A percentile compares a stretch with the other conserved stretches of the same genome.
Conservation (phyloP, 2,888 invertebrate species). For the Hypolimnas misippus region DNA sequence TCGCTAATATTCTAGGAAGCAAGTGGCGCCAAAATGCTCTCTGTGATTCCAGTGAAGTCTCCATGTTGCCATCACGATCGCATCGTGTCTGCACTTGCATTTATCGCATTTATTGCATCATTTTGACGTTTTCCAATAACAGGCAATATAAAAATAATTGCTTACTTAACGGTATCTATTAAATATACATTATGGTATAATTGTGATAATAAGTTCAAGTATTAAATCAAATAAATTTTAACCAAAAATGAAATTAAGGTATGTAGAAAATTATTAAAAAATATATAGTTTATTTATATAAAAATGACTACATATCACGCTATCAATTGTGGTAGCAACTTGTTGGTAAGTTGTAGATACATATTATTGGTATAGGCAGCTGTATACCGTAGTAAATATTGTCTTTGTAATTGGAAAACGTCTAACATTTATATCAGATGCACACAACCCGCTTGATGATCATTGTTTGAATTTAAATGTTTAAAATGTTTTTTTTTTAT, state of each 20-base stretch:
- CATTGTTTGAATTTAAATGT: neutral
- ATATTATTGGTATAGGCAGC: neutral
- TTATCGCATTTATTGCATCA: too few relatives aligned
- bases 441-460: neutral
- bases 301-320: neutral
- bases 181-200: too few relatives aligned
- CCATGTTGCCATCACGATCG: slow-evolving; percentile 47
- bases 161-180: neutral
- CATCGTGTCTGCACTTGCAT: slow-evolving; percentile 37
- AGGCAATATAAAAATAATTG: too few relatives aligned
- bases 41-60: slow-evolving; percentile 72
- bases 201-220: too few relatives aligned
- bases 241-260: too few relatives aligned
- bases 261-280: too few relatives aligned
- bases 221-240: too few relatives aligned
- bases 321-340: too few relatives aligned
- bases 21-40: slow-evolving; percentile 73
- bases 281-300: too few relatives aligned
- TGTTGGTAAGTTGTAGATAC: neutral
- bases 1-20: slow-evolving; percentile 77
- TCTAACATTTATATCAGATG: slow-evolving; percentile 16
- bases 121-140: slow-evolving; percentile 25
- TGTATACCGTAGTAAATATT: neutral
- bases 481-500: slow-evolving; percentile 8
- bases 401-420: slow-evolving; percentile 18